These are phyloP conservation scores for Eurystomus gularis DNA, from an alignment of 2,113 vertebrate species.

Conservation along the genomic window DNA sequence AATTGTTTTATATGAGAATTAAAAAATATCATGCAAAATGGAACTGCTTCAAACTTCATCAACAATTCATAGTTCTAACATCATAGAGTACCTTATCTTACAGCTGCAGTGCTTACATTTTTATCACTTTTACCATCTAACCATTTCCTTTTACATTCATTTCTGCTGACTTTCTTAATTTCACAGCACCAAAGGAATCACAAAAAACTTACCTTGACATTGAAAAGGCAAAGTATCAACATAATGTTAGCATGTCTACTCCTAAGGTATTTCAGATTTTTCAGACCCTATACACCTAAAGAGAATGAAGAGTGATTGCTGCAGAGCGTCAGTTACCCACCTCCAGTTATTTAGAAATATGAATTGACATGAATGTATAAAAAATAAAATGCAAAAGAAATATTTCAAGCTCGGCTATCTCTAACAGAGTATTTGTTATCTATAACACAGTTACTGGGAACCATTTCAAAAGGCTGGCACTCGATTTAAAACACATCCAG, in stretches of 20 bases:
- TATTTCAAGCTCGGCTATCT: neutral
- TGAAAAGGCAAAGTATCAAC: neutral
- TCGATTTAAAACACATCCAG: neutral
- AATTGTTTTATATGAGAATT: constrained; percentile 36
- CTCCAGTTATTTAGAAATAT: constrained; percentile 37
- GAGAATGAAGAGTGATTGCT: neutral
- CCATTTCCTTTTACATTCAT: constrained; percentile 23
- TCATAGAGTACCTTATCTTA: neutral
- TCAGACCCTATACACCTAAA: neutral
- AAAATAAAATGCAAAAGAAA: neutral
- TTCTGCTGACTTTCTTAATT: constrained; percentile 35
- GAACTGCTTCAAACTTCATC: constrained; percentile 53
- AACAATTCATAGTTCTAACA: neutral
- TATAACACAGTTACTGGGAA: neutral
- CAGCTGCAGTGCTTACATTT: constrained; percentile 10
- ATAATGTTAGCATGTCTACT: neutral
- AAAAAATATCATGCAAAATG: constrained; percentile 32
- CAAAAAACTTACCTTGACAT: neutral
- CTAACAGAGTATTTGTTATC: neutral
- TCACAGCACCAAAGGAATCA: neutral
- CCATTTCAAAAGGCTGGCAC: neutral
- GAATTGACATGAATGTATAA: neutral
- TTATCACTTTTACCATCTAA: constrained; percentile 44
- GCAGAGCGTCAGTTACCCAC: neutral
- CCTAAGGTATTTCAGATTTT: neutral